A percentile compares a stretch with the other conserved stretches of the same genome.
Conservation (phyloP, 2,797 vertebrate genomes). For the Myotis vivesi region DNA sequence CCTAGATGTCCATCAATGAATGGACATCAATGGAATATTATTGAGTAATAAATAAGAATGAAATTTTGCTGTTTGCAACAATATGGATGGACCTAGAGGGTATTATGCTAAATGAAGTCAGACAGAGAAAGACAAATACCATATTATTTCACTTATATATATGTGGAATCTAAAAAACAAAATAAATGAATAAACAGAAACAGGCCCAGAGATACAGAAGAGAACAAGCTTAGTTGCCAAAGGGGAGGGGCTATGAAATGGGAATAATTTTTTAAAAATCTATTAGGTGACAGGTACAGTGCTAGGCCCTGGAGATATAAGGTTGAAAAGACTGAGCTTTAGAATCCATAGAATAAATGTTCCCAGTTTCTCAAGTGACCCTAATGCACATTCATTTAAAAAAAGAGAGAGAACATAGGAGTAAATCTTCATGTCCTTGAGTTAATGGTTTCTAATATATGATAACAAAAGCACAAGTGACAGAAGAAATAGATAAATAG, state of each 20-base stretch:
- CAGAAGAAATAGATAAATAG: not conserved
- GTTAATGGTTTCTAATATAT: not conserved
- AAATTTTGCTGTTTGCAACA: not conserved
- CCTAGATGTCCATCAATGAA: not conserved
- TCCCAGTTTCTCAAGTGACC: not conserved
- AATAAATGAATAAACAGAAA: not conserved
- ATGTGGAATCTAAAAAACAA: not conserved
- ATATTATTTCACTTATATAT: not conserved
- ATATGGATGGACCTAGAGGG: not conserved
- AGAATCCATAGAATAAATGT: not conserved
- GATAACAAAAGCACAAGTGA: not conserved
- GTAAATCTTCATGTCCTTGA: not conserved
- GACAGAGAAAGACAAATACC: not conserved
- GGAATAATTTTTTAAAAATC: not conserved
- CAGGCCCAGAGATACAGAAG: not conserved
- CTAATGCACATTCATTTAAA: not conserved
- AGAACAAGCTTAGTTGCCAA: not conserved
- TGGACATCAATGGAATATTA: not conserved
- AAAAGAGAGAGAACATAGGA: not conserved
- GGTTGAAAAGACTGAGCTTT: not conserved
- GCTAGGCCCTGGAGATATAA: not conserved
- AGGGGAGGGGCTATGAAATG: not conserved
- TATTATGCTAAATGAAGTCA: not conserved
- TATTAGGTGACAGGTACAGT: not conserved
- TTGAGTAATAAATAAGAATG: not conserved